Percentiles rank a stretch among this genome's conserved stretches.
phyloP scores from a whole-genome alignment of 2,113 vertebrate species.

The Ophthalmolycus amberensis region DNA sequence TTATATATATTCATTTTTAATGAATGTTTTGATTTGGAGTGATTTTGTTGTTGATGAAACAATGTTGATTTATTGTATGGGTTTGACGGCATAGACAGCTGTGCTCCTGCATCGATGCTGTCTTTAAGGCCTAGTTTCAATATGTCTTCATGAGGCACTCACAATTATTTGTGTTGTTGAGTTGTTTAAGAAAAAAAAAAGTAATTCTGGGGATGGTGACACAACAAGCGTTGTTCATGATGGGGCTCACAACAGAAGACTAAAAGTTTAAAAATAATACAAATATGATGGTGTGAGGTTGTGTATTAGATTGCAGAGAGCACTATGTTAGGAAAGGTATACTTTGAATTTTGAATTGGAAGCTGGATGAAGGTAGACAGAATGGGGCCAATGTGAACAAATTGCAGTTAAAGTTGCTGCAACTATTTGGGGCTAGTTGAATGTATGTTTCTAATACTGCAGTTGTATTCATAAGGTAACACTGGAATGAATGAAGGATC shows the following conservation, averaged over 20 bases:
- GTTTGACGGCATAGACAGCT: background rate
- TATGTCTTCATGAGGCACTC: background rate
- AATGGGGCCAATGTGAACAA: constrained; percentile 11
- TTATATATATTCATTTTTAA: too few relatives aligned
- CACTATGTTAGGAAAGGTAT: background rate
- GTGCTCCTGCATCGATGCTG: background rate
- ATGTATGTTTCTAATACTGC: background rate
- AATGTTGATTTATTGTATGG: background rate
- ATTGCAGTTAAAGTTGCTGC: background rate
- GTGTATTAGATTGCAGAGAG: background rate
- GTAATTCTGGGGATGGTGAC: background rate
- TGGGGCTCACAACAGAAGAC: too few relatives aligned
- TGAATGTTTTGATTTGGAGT: too few relatives aligned
- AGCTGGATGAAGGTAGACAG: constrained; percentile 16
- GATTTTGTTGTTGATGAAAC: background rate
- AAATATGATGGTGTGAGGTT: background rate
- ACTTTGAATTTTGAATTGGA: constrained; percentile 9
- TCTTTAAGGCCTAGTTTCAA: background rate
- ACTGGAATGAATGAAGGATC: background rate
- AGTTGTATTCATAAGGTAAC: background rate
- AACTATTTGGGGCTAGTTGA: background rate
- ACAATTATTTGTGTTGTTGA: background rate
- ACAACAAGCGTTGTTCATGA: background rate
- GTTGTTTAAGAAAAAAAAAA: background rate
- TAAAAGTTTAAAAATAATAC: too few relatives aligned